phyloP scores from a whole-genome alignment of 1,140 invertebrate species.

The Bombus turneri region DNA sequence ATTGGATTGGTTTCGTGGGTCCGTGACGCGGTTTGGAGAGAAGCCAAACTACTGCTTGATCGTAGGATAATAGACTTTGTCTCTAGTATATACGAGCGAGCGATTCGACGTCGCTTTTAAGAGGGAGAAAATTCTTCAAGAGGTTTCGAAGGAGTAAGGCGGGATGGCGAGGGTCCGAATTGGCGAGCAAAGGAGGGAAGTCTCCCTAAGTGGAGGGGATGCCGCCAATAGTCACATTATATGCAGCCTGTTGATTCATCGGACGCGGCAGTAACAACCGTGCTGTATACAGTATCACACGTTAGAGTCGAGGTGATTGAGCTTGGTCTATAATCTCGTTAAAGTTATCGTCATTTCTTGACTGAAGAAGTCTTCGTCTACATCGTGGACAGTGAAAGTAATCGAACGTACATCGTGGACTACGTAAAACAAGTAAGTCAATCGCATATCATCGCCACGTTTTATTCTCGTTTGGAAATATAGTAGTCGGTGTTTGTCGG shows the following conservation, averaged over 20 bases:
- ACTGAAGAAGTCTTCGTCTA: neutral
- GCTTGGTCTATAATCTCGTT: neutral
- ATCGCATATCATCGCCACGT: neutral
- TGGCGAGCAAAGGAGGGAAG: conserved; percentile 33
- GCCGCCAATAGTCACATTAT: conserved; percentile 43
- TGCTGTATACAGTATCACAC: conserved; percentile 24
- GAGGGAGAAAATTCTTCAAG: neutral
- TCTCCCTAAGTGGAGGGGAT: conserved; percentile 54
- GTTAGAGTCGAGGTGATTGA: neutral
- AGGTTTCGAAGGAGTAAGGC: neutral
- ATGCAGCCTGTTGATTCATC: conserved; percentile 65
- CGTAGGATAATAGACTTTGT: neutral
- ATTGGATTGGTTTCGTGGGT: neutral
- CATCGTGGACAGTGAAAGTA: neutral
- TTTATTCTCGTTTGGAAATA: neutral
- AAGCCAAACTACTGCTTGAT: neutral
- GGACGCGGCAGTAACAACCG: conserved; percentile 56
- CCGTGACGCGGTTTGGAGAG: neutral
- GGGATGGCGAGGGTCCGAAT: neutral
- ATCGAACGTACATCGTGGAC: no score
- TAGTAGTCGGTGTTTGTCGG: neutral
- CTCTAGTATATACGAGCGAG: neutral
- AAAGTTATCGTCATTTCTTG: neutral
- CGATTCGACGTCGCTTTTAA: neutral
- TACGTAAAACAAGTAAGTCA: neutral